Base-by-base conservation (phyloP, 2,113 vertebrate genomes). In the Oostethus manadensis region DNA sequence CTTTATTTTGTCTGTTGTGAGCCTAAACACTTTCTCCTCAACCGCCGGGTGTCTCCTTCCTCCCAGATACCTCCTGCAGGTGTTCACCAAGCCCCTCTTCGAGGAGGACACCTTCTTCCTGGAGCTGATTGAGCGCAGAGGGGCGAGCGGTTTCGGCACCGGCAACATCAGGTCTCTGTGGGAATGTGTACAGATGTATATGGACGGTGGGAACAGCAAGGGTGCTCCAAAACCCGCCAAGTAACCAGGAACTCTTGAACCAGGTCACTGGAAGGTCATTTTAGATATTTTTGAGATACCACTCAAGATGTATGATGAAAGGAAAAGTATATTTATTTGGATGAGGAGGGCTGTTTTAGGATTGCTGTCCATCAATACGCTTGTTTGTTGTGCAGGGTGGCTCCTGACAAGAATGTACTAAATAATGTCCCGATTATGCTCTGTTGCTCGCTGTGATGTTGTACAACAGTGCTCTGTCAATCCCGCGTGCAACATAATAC, bases 51-150 rank as follows among this genome's bases (percentile, higher is more conserved):
- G 23, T 1, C 48, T 1, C 0, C 43, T 1, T 62, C 4, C 48
- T 65, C 64, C 29, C 59, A 91, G 88, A 46, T 89, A 92, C 71
- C 83, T 99, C 46, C 92, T 99, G 66, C 97, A 98, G 84, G 89
- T 97, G 55, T 99, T 99, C 65, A 94, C 93, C 26, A 93, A 92
- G 70, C 94, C 94, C 56, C 76, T 98, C 61, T 98, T 98, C 38
- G 66, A 79, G 0, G 93, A 98, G 77, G 92, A 95, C 60, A 97
- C 97, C 0, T 94, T 98, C 81, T 99, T 96, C 82, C 81, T 98
- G 54, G 97, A 99, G 86, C 88, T 99, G 57, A 98, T 99, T 35
- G 90, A 98, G 77, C 89, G 97, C 1, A 84, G 80, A 35, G 94
- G 94, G 14, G 93, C 94, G 0, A 84, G 60, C 0, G 95, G 96